Base-by-base conservation (phyloP, 2,113 vertebrate genomes). In the Heliornis fulica region DNA sequence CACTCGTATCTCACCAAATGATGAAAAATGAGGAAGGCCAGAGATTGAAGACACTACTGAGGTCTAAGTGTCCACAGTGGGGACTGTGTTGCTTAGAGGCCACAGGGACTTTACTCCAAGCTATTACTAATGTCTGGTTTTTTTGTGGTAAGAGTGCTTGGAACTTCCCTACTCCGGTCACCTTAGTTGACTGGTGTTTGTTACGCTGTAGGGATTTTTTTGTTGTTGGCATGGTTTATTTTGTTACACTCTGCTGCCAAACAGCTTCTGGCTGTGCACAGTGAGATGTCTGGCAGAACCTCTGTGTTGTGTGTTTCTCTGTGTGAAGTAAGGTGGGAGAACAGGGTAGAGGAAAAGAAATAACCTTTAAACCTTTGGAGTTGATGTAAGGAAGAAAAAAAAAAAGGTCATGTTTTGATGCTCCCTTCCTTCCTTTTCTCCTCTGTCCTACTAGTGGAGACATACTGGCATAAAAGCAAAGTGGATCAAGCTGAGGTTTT, bases 211-310 rank as follows among this genome's bases (percentile, higher is more conserved):
- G 59, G 18, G 28, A 15, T 56, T 70, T 38, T 38, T 56, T n/a
- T 29, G 23, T 64, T 68, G 4, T 23, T 72, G 9, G 12, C 2
- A 1, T 51, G 18, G 9, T 1, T 0, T 32, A 25, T 89, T 51
- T 50, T 38, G 10, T 78, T 54, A 16, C 0, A 0, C 20, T 16
- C 0, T 14, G 28, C n/a, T 45, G 29, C 22, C 63, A 79, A 60
- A 38, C 18, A 74, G 26, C 23, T 78, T 63, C 18, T 51, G 26
- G 23, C 41, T 75, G 7, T 17, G n/a, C 32, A 38, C 16, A 80
- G 8, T 4, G 31, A 87, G 23, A 21, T 60, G 38, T 28, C 38
- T 53, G 78, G 48, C n/a, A 87, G 41, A 86, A 65, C 9, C 13
- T 51, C 29, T 59, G 9, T 34, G 26, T 65, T 70, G 9, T 25